Base-by-base conservation (phyloP, 64 coral and sea anemone species). In the Montipora cactus region DNA sequence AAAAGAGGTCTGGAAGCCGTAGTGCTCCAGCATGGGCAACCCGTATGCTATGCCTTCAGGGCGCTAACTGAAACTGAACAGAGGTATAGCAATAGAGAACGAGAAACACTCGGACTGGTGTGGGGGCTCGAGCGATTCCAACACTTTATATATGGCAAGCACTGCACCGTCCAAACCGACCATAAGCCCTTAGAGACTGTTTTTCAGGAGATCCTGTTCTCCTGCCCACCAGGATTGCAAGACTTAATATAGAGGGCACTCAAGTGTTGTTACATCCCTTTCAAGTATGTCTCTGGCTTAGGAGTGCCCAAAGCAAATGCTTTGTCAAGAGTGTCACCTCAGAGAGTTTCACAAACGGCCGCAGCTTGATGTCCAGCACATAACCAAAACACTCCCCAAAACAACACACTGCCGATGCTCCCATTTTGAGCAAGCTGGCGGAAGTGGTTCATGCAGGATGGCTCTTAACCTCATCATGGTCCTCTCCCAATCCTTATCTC, bases 251-350 rank as follows among this genome's bases (percentile, higher is more conserved):
- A 37, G 28, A 37, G 28, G 28, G 28, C 28, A 37, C 37, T 37
- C 37, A 37, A 37, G 37, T 37, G 37, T 37, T 92, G 88, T 76
- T 83, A 92, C 46, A 76, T 95, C 11, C 91, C 25, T 20, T 89
- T 95, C 9, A 91, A 19, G 5, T 92, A 92, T 67, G 94, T 95
- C 2, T 82, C 81, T 50, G 67, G 94, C 15, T 5, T 62, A 12
- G 59, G 92, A 47, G 83, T 92, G 49, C 89, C 90, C 5, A 93
- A 77, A 13, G 89, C 94, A 20, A 90, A 95, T 71, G 74, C 89
- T 8, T 28, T 94, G 4, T 94, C 93, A 22, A 89, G 93, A 83
- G 44, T 94, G 16, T 81, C 68, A 75, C 87, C 78, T 13, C 93
- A 94, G 37, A 47, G 22, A 9, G 49, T 18, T 51, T 20, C 78